Base-by-base conservation (phyloP, 2,888 invertebrate species). In the Beris morrisii region DNA sequence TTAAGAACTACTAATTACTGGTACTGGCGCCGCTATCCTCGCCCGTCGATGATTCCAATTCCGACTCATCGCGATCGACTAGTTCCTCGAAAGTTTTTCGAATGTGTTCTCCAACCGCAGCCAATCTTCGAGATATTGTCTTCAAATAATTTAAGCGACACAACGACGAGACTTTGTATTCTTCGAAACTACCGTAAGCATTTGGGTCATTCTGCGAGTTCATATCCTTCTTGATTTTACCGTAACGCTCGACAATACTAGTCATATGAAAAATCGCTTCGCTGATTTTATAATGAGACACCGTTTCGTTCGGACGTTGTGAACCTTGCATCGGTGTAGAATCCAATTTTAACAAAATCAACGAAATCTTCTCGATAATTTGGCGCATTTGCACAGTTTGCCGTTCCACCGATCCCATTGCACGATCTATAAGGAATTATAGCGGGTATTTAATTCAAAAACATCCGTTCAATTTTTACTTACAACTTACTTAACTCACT, bases 221-320 rank as follows among this genome's bases (percentile, higher is more conserved):
- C 4, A 63, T 52, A 4, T 53, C 52, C 13, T 63, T 46, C 52
- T 52, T 43, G n/a, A 63, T 53, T 53, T n/a, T 6, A 38, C 44
- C 63, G 28, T 43, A 63, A 53, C 53, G 53, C 15, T 64, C 44
- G n/a, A 64, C 64, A n/a, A 64, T 64, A 44, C 53, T 54, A 4
- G 45, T 13, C 54, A 64, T 45, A 9, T 64, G 28, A 45, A 52
- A 45, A 13, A 54, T 54, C 6, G 54, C 45, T 22, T 64, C 45
- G 13, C 30, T 28, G n/a, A 64, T 54, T 45, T 64, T 64, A 54
- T 54, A 54, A n/a, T 53, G 50, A 12, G 15, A 52, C 12, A 61
- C 13, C 2, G 64, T 53, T 13, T 63, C 44, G 15, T 52, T 52
- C 15, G 63, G 53, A 43, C 28, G 45, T 13, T 54, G 50, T 22